Base-by-base conservation (phyloP, 2,888 invertebrate genomes). In the Trachelus tabidus region DNA sequence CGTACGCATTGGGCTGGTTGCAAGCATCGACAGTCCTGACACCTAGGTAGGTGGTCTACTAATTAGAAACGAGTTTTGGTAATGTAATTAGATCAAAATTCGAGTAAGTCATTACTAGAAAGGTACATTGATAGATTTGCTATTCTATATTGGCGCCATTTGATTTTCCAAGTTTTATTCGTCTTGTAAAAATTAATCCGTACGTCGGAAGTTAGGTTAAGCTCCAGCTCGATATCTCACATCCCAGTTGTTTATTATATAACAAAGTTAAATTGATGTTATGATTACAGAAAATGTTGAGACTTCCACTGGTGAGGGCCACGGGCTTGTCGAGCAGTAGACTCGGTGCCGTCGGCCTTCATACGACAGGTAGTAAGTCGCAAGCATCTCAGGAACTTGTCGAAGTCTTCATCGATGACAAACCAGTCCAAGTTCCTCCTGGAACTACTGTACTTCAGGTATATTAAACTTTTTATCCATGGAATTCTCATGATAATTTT, bases 371-470 rank as follows among this genome's bases (percentile, higher is more conserved):
- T n/a, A 84, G 83, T n/a, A 89, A 88, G 74, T 81, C 84, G 11
- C 92, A 92, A 79, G 89, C 91, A 79, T 89, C 92, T 78, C 94
- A 96, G 69, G 95, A 97, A 82, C 95, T 96, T 89, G 94, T 99
- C 73, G 99, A 99, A 93, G 96, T 99, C 74, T 99, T 99, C 92
- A 96, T 99, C 87, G 98, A 99, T 94, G 99, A 98, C 92, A 96
- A 98, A 91, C 96, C 97, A 82, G 98, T 99, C 1, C 93, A 96
- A 89, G 99, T 99, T 68, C 95, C 96, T 73, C 99, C 99, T 35
- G 99, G 99, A 77, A 98, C 98, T 40, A 99, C 99, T 73, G 98
- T 99, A 34, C 93, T 99, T 81, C 98, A 98, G 95, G 98, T 97
- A 92, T 89, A 81, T 40, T 12, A n/a, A 37, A 40, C 30, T 76